Evolutionary conservation across 2,888 invertebrate species (phyloP).

Genomic region (Oegoconia quadripuncta): DNA sequence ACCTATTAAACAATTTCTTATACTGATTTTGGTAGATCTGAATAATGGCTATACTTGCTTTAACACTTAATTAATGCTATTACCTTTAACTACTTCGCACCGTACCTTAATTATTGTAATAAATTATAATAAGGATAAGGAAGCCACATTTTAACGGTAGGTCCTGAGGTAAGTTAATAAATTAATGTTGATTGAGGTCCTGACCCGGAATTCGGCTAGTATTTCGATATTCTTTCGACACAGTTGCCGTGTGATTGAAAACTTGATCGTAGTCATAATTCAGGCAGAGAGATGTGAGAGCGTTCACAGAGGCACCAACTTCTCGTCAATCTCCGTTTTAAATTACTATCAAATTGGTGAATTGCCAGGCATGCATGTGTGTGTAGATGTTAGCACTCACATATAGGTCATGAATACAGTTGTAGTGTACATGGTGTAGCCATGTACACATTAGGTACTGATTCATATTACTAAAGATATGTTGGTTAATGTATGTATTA

Average conservation of each 20-base stretch:
- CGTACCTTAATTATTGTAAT: conserved; percentile 9
- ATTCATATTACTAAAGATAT: too few relatives aligned
- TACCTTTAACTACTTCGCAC: conserved; percentile 3
- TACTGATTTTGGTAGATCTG: neutral
- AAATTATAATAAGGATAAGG: conserved; percentile 6
- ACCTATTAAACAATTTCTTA: neutral
- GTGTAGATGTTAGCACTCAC: too few relatives aligned
- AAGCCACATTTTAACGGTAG: conserved; percentile 9
- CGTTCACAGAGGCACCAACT: too few relatives aligned
- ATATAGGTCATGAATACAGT: too few relatives aligned
- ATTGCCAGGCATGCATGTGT: too few relatives aligned
- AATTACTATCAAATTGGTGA: too few relatives aligned
- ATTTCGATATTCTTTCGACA: neutral
- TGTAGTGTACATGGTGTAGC: too few relatives aligned
- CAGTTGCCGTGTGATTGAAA: neutral
- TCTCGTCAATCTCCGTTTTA: too few relatives aligned
- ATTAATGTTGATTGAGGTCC: conserved; percentile 6
- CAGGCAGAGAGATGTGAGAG: too few relatives aligned
- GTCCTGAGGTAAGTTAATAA: conserved; percentile 10
- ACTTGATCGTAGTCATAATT: too few relatives aligned
- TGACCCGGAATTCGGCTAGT: neutral
- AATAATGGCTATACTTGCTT: neutral
- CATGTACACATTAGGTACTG: too few relatives aligned
- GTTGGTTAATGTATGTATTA: too few relatives aligned
- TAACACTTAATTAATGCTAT: conserved; percentile 4